phyloP scores from a whole-genome alignment of 2,797 vertebrate genomes.

The Triplophysa yarkandensis region DNA sequence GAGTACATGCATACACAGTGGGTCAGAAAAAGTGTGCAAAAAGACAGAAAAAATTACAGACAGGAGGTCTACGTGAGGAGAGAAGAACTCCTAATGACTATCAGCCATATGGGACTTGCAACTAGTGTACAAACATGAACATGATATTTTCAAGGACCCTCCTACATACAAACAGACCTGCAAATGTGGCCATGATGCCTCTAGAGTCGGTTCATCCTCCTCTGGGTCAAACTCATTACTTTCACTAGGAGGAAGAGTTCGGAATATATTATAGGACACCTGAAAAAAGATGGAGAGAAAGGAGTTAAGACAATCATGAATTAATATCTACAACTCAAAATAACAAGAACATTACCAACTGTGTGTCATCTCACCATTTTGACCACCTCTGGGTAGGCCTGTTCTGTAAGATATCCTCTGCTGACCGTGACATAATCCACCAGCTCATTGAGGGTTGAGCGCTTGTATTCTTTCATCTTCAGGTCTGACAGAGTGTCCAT shows the following conservation, averaged over 20 bases:
- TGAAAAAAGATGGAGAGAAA: conserved; percentile 64
- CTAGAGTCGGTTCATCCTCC: conserved; percentile 97
- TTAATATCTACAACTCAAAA: too few relatives aligned
- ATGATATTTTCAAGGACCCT: neutral
- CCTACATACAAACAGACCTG: conserved; percentile 74
- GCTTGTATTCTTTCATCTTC: conserved; percentile 99
- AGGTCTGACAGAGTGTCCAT: conserved; percentile 99
- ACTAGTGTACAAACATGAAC: neutral
- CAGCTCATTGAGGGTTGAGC: conserved; percentile 98
- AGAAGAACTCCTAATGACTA: neutral
- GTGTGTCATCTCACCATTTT: conserved; percentile 90
- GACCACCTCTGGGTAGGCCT: conserved; percentile 99
- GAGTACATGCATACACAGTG: conserved; percentile 57
- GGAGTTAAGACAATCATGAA: too few relatives aligned
- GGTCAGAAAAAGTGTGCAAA: conserved; percentile 43
- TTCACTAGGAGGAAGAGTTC: conserved; percentile 98
- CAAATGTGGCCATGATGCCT: conserved; percentile 98
- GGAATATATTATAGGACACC: conserved; percentile 99
- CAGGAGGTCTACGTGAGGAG: conserved; percentile 25
- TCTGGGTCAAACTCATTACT: conserved; percentile 99
- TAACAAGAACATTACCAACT: too few relatives aligned
- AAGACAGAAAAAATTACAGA: conserved; percentile 12
- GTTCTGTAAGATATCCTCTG: conserved; percentile 98
- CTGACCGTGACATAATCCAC: conserved; percentile 99
- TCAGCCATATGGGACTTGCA: too few relatives aligned